Base-by-base conservation (phyloP, 2,888 invertebrate genomes). In the Pachymerium ferrugineum region DNA sequence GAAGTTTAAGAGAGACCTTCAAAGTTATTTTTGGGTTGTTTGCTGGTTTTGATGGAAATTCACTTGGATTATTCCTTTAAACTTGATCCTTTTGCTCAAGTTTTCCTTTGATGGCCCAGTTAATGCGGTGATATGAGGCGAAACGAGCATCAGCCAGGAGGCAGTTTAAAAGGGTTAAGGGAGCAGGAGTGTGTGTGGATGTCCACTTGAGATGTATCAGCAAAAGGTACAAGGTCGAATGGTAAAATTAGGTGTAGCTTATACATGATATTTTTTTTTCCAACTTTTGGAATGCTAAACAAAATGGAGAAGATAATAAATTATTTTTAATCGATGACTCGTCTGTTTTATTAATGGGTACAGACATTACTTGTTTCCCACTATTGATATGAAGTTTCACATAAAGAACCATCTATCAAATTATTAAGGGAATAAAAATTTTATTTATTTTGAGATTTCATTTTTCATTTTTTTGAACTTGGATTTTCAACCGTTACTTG, bases 121-220 rank as follows among this genome's bases (percentile, higher is more conserved):
- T 54, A 54, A 54, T 54, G 47, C 47, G 47, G 47, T 54, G 47
- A 54, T 54, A 54, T 16, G 47, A 54, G 22, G 47, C 47, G 22
- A 54, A 54, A 54, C 47, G 47, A 54, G 47, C 47, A 54, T 16
- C 47, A 54, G 47, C 47, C 16, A n/a, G 47, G 19, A 54, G 47
- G 47, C 47, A 54, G 14, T 54, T 54, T 54, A 54, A 54, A 54
- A 54, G 47, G 47, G 47, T 54, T 54, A 54, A 54, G 47, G 47
- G 47, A 54, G 47, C 47, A 54, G 47, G 47, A 54, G 47, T 54
- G 47, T 54, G 47, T 54, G 47, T 54, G n/a, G n/a, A 19, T 16
- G 47, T 54, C 47, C 47, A 54, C 47, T 54, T 54, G 47, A 54
- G 47, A 54, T 54, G 47, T 54, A 54, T 54, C 47, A 54, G 47